Evolutionary conservation across 1,140 invertebrate genomes (phyloP), one percentile per base, ranked within the genome.

Genomic region (Drosophila serrata): DNA sequence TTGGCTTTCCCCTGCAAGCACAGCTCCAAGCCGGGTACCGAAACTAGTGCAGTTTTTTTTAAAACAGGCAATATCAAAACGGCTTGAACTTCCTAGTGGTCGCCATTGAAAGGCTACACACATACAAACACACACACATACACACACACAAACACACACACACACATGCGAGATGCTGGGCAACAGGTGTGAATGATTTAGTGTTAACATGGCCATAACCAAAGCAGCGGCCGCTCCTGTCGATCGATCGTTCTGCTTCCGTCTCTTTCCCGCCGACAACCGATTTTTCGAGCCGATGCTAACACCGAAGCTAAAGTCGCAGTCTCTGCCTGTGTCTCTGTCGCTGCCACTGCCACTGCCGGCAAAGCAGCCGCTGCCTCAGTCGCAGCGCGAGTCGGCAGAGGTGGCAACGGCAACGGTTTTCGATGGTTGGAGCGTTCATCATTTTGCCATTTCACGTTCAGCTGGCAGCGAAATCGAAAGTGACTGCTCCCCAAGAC

Each of bases 381-480:
- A 6, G 39, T 31, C 57, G 51, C 64, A 40, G 58, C 42, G 13
- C 19, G 46, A 45, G 49, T 15, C 24, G 17, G 24, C 43, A 29
- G 37, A 24, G 68, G 29, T 65, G 64, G 68, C 82, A 81, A 68
- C 82, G 61, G 69, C 80, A 87, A 76, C 74, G 87, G 82, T 88
- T 90, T 92, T 92, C 82, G 82, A 91, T 90, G 74, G 65, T 78
- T 75, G 76, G 68, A 72, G 76, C 86, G 90, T 92, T 90, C 90
- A 91, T 90, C 84, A 91, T 91, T 91, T 92, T 91, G 90, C 91
- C 91, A 92, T 92, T 92, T 92, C 91, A 92, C 82, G 91, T 90
- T 91, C 90, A 90, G 86, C 91, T 91, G 82, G 90, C 91, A 92
- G 91, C 81, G 91, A 92, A 92, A 92, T 90, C 91, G 86, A 92